These are phyloP conservation scores for Holacanthus passer DNA, from an alignment of 2,113 vertebrate species.

Conservation along the genomic window DNA sequence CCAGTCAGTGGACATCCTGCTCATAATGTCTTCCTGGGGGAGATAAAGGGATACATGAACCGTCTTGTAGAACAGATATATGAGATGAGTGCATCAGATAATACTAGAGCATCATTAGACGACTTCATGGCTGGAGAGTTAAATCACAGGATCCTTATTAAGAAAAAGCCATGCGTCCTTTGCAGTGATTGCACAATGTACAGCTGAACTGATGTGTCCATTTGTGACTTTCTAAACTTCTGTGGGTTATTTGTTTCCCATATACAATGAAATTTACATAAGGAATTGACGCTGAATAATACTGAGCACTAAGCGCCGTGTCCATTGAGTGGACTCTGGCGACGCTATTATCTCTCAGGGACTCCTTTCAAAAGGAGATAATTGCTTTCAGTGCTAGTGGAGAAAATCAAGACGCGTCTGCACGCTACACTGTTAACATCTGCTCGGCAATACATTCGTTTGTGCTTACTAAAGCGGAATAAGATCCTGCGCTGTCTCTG, in stretches of 20 bases:
- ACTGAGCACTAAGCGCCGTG: neutral
- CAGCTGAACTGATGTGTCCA: neutral
- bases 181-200: neutral
- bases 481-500: conserved; percentile 3
- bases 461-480: conserved; percentile 36
- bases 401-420: conserved; percentile 43
- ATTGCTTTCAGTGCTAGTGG: conserved; percentile 33
- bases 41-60: conserved; percentile 55
- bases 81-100: conserved; percentile 58
- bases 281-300: conserved; percentile 30
- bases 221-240: conserved; percentile 3
- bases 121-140: conserved; percentile 16
- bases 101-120: neutral
- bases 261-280: neutral
- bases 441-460: conserved; percentile 47
- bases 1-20: conserved; percentile 63
- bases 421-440: conserved; percentile 33
- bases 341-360: conserved; percentile 43
- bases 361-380: conserved; percentile 43
- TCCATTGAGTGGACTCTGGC: conserved; percentile 19
- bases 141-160: conserved; percentile 25
- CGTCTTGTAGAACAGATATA: conserved; percentile 44
- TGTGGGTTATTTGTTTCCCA: conserved; percentile 27
- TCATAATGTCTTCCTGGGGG: conserved; percentile 74
- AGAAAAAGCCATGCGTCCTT: conserved; percentile 3